Evolutionary conservation across 2,113 vertebrate species (phyloP).

Genomic region (Silurus meridionalis): DNA sequence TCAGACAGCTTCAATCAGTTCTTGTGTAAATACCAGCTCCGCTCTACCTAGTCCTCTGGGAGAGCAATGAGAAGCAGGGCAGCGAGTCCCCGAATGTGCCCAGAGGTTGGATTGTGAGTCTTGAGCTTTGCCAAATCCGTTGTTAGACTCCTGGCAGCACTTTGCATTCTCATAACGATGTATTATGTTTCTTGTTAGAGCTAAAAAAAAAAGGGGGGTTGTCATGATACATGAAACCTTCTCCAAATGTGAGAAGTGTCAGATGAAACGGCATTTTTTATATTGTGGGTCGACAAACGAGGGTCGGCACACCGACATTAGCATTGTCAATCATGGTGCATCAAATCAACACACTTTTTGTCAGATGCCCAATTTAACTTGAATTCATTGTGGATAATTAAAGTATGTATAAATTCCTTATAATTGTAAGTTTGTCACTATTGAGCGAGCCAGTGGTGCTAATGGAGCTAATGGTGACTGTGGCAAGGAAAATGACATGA

Average conservation of each 20-base stretch:
- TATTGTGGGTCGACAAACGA: neutral
- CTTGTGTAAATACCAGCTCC: neutral
- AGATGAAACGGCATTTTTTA: slow-evolving; percentile 3
- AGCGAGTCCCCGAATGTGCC: neutral
- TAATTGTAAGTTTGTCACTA: too few species aligned
- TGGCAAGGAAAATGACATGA: too few species aligned
- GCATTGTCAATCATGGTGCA: neutral
- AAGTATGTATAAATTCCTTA: too few species aligned
- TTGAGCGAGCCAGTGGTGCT: too few species aligned
- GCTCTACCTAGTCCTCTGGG: neutral
- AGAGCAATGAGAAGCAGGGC: slow-evolving; percentile 8
- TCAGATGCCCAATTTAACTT: neutral
- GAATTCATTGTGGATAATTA: too few species aligned
- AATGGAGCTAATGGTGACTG: too few species aligned
- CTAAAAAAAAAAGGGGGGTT: neutral
- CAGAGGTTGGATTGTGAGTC: neutral
- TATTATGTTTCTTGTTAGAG: slow-evolving; percentile 29
- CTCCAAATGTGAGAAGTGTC: slow-evolving; percentile 11
- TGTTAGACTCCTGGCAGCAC: slow-evolving; percentile 18
- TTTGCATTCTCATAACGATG: neutral
- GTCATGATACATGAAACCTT: neutral
- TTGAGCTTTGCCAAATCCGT: neutral
- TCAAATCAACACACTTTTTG: neutral
- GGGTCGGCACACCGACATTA: neutral
- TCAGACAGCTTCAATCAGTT: neutral